Evolutionary conservation across 1,140 invertebrate species (phyloP).

Genomic region (Ladona fulva): DNA sequence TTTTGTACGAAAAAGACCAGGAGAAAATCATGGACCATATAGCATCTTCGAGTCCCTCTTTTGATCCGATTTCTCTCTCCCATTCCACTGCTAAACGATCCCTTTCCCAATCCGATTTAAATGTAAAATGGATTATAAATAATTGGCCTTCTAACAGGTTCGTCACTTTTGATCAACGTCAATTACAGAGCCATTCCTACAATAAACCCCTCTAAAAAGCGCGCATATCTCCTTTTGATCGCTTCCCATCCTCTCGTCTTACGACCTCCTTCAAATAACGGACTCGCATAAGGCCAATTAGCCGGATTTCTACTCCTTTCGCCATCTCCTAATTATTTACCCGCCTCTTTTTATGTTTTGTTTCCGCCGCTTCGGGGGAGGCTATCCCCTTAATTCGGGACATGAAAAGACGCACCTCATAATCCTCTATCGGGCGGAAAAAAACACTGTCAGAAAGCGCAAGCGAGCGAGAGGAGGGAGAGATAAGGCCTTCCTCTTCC

Average conservation of each 20-base stretch:
- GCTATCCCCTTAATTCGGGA: neutral
- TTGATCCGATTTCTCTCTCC: too few species aligned
- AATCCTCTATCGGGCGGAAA: neutral
- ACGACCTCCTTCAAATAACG: neutral
- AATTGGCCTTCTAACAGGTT: neutral
- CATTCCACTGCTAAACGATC: too few species aligned
- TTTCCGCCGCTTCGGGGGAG: neutral
- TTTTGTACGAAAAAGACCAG: too few species aligned
- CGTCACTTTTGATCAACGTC: neutral
- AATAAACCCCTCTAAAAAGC: neutral
- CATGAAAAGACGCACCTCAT: constrained; percentile 5
- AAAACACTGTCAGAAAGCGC: neutral
- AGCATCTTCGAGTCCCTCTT: too few species aligned
- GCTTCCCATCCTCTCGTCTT: neutral
- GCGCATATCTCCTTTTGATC: neutral
- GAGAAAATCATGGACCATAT: too few species aligned
- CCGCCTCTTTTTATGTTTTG: neutral
- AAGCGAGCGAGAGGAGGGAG: neutral
- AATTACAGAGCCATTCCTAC: neutral
- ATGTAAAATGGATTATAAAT: neutral
- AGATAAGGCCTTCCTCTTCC: neutral
- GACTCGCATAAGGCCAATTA: neutral
- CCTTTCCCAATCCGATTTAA: too few species aligned
- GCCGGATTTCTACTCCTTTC: neutral
- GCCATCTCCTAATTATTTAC: neutral